phyloP scores from a whole-genome alignment of 2,797 vertebrate genomes.

The Microchirus variegatus region DNA sequence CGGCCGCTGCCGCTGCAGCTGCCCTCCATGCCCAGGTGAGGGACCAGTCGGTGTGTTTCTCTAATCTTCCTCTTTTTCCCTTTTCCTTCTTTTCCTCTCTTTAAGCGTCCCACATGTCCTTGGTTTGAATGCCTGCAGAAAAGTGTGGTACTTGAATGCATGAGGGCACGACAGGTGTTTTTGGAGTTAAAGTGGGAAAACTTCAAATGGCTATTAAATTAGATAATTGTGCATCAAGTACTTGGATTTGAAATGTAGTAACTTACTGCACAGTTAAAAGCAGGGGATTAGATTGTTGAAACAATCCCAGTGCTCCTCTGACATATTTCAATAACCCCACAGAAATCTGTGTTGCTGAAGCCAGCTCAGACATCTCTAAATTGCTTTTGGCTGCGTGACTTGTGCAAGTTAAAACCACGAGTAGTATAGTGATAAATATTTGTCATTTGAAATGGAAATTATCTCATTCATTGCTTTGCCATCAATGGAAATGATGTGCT shows the following conservation, averaged over 20 bases:
- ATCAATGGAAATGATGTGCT: slow-evolving; percentile 5
- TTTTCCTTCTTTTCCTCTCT: not conserved
- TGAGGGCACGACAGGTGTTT: not conserved
- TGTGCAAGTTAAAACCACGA: slow-evolving; percentile 18
- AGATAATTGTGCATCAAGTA: too few relatives aligned
- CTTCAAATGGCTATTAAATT: too few relatives aligned
- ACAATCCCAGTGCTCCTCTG: not conserved
- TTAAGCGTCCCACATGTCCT: not conserved
- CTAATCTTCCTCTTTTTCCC: slow-evolving; percentile 9
- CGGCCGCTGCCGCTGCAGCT: slow-evolving; percentile 90
- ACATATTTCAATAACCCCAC: slow-evolving; percentile 12
- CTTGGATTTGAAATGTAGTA: not conserved
- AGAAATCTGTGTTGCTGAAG: slow-evolving; percentile 6
- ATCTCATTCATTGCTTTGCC: not conserved
- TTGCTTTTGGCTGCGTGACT: slow-evolving; percentile 3
- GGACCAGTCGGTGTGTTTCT: slow-evolving; percentile 72
- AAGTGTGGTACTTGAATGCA: too few relatives aligned
- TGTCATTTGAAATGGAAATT: slow-evolving; percentile 29
- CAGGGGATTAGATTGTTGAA: not conserved
- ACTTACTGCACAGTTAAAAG: not conserved
- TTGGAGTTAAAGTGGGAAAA: not conserved
- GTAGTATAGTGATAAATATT: slow-evolving; percentile 7
- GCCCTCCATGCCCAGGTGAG: slow-evolving; percentile 97
- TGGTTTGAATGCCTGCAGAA: not conserved
- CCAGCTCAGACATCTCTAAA: not conserved